Base-by-base conservation (phyloP, 2,888 invertebrate genomes). In the Sminthurides aquaticus region DNA sequence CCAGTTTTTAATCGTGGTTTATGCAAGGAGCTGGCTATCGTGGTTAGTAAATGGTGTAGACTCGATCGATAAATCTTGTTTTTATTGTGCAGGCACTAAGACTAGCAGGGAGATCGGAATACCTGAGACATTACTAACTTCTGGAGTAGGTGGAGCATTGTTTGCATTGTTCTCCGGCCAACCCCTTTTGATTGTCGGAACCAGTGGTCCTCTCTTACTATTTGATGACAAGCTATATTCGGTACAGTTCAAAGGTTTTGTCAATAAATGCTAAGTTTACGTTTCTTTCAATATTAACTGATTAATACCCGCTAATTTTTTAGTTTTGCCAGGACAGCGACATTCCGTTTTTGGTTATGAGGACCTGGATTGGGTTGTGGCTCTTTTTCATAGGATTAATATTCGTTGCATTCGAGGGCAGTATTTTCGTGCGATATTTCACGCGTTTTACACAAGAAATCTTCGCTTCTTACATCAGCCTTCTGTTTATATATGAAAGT, bases 361-460 rank as follows among this genome's bases (percentile, higher is more conserved):
- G 98, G 43, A 87, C 92, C 69, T 98, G 92, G 82, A 88, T 95
- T 62, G 94, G 96, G n/a, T 79, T 94, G 8, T 98, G 96, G 95
- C 84, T 96, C 80, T 86, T 87, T 2, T 78, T 93, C 22, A 92
- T 97, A 64, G 88, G 90, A 0, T 78, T 91, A 1, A 79, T 86
- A 11, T 87, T 94, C n/a, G 91, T 93, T 0, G 89, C 89, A 20
- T 84, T 92, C 61, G 97, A 98, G 79, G 94, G 94, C 60, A 93
- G 95, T 75, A 89, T 92, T 11, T 86, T 97, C 64, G 92, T 98
- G 5, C 89, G 92, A 71, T 85, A 89, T 75, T 89, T 96, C 74
- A 90, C 91, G 2, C 85, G 97, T 64, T 99, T 98, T 80, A 95
- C 95, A 0, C 95, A 98, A 79, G 98, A 99, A 79, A 94, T 98